Evolutionary conservation across 2,113 vertebrate species (phyloP), one percentile per base, ranked within the genome.

Genomic region (Nycticryphes semicollaris): DNA sequence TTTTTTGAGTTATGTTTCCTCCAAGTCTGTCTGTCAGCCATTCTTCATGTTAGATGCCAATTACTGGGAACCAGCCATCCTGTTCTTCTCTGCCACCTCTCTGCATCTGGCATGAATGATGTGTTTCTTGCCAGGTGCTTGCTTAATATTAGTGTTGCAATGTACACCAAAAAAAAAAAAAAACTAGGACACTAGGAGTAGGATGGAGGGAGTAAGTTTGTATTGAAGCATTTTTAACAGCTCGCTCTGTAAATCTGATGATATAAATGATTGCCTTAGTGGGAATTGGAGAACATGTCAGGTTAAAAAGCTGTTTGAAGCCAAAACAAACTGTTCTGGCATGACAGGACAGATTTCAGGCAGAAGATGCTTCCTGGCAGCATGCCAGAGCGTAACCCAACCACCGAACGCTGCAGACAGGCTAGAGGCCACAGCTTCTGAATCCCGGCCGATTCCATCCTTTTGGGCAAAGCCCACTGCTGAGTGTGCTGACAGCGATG

Each of bases 401-500:
- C 17, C 21, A 4, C 15, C 5, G 22, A 16, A 8, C 31, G 47
- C 63, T 63, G 64, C 6, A 8, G 45, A 5, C 60, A 54, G 80
- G n/a, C 47, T 57, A 5, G 21, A 67, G 59, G 33, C 59, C 16
- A 0, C 8, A 28, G 8, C 66, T 57, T 41, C 28, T 16, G 17
- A 25, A 27, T 69, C 83, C n/a, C 12, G 27, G 37, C 27, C 0
- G 6, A 21, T 64, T 31, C 14, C 70, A 78, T 56, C 81, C 28
- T 14, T 59, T 43, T 6, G 24, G 69, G 63, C 1, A 8, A 17
- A 54, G 30, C 41, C 8, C 0, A 1, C n/a, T 31, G 14, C 53
- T 33, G 75, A 45, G 81, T 13, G 0, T 24, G 1, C 78, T 37
- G 78, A 10, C 41, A 30, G 63, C 1, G 0, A 1, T 0, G 4